These are phyloP conservation scores for Raja brachyura DNA, from an alignment of 2,113 vertebrate species.

Conservation along the genomic window DNA sequence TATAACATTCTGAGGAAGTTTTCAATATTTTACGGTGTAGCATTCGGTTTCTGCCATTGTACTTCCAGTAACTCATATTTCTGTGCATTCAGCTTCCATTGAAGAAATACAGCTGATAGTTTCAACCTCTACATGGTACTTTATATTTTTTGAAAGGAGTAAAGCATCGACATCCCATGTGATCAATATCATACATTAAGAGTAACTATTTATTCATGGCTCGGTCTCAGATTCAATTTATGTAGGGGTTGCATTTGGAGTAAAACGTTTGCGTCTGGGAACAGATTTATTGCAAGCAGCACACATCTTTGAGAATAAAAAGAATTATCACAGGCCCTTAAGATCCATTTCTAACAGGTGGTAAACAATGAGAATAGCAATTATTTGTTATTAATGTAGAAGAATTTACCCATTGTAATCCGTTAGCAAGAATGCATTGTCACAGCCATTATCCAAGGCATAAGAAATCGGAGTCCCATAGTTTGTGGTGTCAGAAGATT, in stretches of 20 bases:
- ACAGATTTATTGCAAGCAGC: neutral
- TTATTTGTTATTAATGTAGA: constrained; percentile 3
- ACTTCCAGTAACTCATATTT: neutral
- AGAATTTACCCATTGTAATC: constrained; percentile 88
- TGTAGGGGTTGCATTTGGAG: neutral
- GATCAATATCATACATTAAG: neutral
- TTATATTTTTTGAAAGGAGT: neutral
- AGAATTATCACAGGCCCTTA: neutral
- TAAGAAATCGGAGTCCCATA: constrained; percentile 94
- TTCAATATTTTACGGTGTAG: neutral
- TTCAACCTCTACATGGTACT: neutral
- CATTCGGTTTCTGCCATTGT: neutral
- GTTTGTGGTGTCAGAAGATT: constrained; percentile 75
- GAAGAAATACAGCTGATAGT: neutral
- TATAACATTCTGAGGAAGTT: neutral
- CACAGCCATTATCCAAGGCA: constrained; percentile 78
- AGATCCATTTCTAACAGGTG: neutral
- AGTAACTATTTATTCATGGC: neutral
- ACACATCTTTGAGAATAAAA: neutral
- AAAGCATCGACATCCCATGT: neutral
- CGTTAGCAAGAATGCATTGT: constrained; percentile 91
- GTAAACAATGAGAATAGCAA: neutral
- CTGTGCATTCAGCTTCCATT: neutral
- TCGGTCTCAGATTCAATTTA: neutral
- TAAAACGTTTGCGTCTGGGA: neutral